These are phyloP conservation scores for Tursiops truncatus DNA, from an alignment of 2,113 vertebrate species.

Conservation along the genomic window DNA sequence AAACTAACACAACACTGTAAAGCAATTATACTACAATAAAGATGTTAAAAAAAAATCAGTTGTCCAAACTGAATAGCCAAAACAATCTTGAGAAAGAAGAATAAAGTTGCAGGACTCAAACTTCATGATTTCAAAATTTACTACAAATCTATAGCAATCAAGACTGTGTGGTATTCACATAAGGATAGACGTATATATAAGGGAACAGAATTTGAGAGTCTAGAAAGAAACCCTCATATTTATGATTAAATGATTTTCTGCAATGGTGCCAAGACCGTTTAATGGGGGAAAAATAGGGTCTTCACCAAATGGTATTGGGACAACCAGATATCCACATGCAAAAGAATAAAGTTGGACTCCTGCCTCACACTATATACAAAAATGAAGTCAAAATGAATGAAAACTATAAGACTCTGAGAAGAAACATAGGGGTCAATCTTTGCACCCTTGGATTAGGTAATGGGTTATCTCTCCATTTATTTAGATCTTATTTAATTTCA, in stretches of 20 bases:
- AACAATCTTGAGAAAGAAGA: not conserved
- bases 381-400: not conserved
- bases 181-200: not conserved
- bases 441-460: not conserved
- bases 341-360: not conserved
- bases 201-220: not conserved
- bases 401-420: not conserved
- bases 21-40: too few relatives aligned
- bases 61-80: not conserved
- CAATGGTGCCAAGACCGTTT: not conserved
- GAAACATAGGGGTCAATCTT: not conserved
- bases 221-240: not conserved
- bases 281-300: not conserved
- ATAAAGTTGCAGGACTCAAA: not conserved
- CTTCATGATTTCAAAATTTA: not conserved
- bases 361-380: not conserved
- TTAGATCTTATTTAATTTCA: not conserved
- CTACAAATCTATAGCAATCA: not conserved
- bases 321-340: not conserved
- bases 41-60: not conserved
- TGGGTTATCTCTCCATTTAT: not conserved
- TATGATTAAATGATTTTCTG: not conserved
- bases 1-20: too few relatives aligned
- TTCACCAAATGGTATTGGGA: not conserved
- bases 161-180: not conserved